Evolutionary conservation across 2,888 invertebrate species (phyloP).

Genomic region (Rhagium mordax): DNA sequence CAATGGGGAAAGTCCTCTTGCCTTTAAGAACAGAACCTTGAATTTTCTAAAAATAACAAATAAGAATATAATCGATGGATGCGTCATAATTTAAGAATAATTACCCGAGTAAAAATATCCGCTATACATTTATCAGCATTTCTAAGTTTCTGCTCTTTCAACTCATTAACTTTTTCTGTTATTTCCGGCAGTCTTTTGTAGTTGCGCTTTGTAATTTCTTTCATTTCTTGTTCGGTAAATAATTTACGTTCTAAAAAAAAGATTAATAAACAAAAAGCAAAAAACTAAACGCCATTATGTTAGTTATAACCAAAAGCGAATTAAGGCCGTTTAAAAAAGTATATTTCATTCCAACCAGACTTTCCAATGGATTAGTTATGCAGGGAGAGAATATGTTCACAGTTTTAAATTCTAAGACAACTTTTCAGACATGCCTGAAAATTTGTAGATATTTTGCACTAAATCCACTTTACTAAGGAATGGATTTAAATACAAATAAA

Average conservation of each 20-base stretch:
- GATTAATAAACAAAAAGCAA: background rate
- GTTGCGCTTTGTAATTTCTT: conserved; percentile 74
- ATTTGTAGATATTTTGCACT: too few species aligned
- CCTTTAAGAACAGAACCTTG: conserved; percentile 79
- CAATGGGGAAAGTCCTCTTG: conserved; percentile 77
- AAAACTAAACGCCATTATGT: background rate
- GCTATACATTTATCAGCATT: conserved; percentile 83
- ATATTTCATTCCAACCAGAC: too few species aligned
- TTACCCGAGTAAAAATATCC: conserved; percentile 82
- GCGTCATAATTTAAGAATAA: background rate
- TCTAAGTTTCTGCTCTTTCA: conserved; percentile 72
- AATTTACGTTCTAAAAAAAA: conserved; percentile 51
- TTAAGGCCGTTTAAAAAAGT: too few species aligned
- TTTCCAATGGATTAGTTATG: too few species aligned
- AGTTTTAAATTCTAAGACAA: too few species aligned
- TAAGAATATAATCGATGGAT: background rate
- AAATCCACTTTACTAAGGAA: too few species aligned
- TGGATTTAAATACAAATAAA: background rate
- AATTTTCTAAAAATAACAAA: conserved; percentile 74
- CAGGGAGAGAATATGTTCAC: too few species aligned
- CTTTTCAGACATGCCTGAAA: too few species aligned
- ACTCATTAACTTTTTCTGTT: conserved; percentile 75
- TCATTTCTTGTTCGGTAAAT: conserved; percentile 72
- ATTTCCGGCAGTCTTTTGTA: conserved; percentile 84
- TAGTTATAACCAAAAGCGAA: too few species aligned